These are phyloP conservation scores for Platycercus adscitus DNA, from an alignment of 2,113 vertebrate genomes.

Conservation along the genomic window DNA sequence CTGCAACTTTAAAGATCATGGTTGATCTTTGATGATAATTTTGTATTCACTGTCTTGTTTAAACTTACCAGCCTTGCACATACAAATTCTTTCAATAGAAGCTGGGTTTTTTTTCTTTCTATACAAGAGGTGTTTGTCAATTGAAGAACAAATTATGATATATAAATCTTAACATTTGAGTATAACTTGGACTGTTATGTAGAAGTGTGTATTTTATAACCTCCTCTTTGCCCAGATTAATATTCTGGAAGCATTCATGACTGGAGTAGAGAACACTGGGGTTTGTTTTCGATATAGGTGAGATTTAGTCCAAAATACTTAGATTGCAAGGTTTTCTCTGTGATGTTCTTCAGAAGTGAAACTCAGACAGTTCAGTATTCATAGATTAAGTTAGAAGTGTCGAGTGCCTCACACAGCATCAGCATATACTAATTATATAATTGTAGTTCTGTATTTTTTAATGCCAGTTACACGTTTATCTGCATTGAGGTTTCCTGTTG, in stretches of 20 bases:
- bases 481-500: constrained; percentile 15
- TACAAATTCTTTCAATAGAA: constrained; percentile 2
- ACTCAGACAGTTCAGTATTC: background rate
- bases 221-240: background rate
- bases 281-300: background rate
- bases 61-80: background rate
- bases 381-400: background rate
- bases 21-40: constrained; percentile 58
- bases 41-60: constrained; percentile 31
- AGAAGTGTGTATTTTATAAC: background rate
- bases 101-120: background rate
- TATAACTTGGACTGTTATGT: background rate
- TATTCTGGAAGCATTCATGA: background rate
- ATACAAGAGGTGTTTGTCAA: background rate
- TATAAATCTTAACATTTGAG: background rate
- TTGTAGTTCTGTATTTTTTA: background rate
- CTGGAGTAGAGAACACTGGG: background rate
- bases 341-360: constrained; percentile 1
- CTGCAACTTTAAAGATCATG: constrained; percentile 57
- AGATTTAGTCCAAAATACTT: background rate
- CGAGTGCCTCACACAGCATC: background rate
- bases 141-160: background rate
- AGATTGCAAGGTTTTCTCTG: background rate
- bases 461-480: background rate
- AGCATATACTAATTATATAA: constrained; percentile 9